phyloP scores from a whole-genome alignment of 2,888 invertebrate genomes.

The Andrena trimmerana region DNA sequence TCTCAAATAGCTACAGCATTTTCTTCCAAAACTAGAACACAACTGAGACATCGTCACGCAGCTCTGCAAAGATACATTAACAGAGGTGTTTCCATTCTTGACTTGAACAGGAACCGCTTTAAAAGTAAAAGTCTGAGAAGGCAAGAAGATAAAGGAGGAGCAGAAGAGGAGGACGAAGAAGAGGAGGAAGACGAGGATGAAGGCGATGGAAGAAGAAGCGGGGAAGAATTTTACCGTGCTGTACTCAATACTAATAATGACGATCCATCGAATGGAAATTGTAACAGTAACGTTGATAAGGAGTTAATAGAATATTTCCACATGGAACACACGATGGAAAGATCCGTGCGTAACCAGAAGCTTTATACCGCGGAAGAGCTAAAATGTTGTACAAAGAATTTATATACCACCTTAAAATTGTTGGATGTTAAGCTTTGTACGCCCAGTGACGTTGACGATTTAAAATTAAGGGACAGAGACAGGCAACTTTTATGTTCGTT shows the following conservation, averaged over 20 bases:
- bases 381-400: conserved; percentile 82
- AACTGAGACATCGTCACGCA: conserved; percentile 88
- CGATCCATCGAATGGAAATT: conserved; percentile 72
- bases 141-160: not conserved
- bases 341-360: conserved; percentile 83
- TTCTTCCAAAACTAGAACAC: conserved; percentile 86
- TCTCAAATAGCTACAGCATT: conserved; percentile 86
- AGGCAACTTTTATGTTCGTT: conserved; percentile 72
- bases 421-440: conserved; percentile 75
- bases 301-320: conserved; percentile 75
- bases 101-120: conserved; percentile 31
- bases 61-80: conserved; percentile 83
- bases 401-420: conserved; percentile 82
- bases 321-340: not conserved
- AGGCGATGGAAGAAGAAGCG: not conserved
- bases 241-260: no score
- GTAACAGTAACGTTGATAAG: conserved; percentile 78
- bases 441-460: conserved; percentile 64
- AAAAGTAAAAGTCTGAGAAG: not conserved
- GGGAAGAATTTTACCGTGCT: no score
- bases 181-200: not conserved
- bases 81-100: conserved; percentile 32
- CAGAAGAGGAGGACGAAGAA: not conserved
- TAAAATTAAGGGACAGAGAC: conserved; percentile 69
- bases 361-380: conserved; percentile 82